phyloP scores from a whole-genome alignment of 2,888 invertebrate species.

The Drosophila antonietae region DNA sequence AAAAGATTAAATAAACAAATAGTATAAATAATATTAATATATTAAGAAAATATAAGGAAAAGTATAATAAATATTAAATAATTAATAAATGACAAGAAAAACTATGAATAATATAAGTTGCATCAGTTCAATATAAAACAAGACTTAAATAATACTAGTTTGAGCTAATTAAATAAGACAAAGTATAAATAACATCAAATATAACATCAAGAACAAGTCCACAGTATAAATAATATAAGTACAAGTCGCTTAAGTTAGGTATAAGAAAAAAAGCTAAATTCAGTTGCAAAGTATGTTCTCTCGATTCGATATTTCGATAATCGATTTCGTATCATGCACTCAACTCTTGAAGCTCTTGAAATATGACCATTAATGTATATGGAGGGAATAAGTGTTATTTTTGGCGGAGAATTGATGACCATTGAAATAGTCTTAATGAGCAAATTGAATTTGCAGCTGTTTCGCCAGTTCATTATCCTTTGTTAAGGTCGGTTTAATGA shows the following conservation, averaged over 20 bases:
- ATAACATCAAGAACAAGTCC: not conserved
- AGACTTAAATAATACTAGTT: too few relatives aligned
- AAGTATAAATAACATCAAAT: too few relatives aligned
- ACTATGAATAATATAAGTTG: too few relatives aligned
- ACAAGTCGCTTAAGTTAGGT: not conserved
- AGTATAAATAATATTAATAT: too few relatives aligned
- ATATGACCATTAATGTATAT: constrained; percentile 27
- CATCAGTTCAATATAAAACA: too few relatives aligned
- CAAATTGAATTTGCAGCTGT: constrained; percentile 42
- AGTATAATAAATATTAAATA: too few relatives aligned
- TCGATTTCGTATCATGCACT: not conserved
- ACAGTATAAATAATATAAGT: not conserved
- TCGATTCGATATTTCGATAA: not conserved
- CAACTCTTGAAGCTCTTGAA: constrained; percentile 11
- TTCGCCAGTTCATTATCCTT: constrained; percentile 68
- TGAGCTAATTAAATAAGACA: not conserved
- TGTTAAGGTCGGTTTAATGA: constrained; percentile 65
- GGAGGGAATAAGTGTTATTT: constrained; percentile 38
- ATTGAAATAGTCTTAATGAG: constrained; percentile 59
- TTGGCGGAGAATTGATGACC: constrained; percentile 61
- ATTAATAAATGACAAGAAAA: too few relatives aligned
- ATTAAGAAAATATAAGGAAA: too few relatives aligned
- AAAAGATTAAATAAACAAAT: too few relatives aligned
- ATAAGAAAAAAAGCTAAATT: not conserved
- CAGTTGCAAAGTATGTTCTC: not conserved